Base-by-base conservation (phyloP, 64 coral and sea anemone genomes). In the Cladopsammia gracilis region DNA sequence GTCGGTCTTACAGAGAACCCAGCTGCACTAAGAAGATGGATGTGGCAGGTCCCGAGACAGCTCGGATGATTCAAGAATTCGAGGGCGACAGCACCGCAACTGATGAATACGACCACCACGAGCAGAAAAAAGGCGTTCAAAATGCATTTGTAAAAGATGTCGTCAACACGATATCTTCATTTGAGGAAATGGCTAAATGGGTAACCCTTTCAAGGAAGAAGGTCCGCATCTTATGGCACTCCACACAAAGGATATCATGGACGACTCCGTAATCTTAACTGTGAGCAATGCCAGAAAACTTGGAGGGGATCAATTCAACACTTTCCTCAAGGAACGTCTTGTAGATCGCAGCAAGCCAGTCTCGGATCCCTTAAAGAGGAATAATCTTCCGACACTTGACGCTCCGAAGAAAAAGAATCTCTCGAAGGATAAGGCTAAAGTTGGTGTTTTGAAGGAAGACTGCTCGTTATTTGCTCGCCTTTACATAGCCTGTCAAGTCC, bases 371-470 rank as follows among this genome's bases (percentile, higher is more conserved):
- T 26, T 85, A 6, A 85, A 85, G 62, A 85, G 64, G 59, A 85
- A 85, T n/a, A 64, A 89, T 26, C 51, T 89, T 76, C 64, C 53
- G 8, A 89, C 53, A 20, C n/a, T 75, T 56, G 58, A 54, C 23
- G 56, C 26, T 48, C 71, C 56, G 9, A 12, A 20, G 10, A 89
- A 76, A 48, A 89, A 89, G 25, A 6, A 60, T 25, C 25, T 89
- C 16, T 89, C 50, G 9, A 89, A 89, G 50, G 86, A 89, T 45
- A 89, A 89, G 34, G 86, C 86, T 16, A 89, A 89, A 59, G 71
- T 89, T 6, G 49, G 19, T 60, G 86, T 57, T 51, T 56, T 75
- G 57, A 75, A 89, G 51, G 71, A 89, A 26, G 86, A 89, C 86
- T 89, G 70, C 20, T 70, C 64, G 5, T 26, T 89, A 16, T 89